These are phyloP conservation scores for Trichopria drosophilae DNA, from an alignment of 2,888 invertebrate genomes.

Conservation along the genomic window DNA sequence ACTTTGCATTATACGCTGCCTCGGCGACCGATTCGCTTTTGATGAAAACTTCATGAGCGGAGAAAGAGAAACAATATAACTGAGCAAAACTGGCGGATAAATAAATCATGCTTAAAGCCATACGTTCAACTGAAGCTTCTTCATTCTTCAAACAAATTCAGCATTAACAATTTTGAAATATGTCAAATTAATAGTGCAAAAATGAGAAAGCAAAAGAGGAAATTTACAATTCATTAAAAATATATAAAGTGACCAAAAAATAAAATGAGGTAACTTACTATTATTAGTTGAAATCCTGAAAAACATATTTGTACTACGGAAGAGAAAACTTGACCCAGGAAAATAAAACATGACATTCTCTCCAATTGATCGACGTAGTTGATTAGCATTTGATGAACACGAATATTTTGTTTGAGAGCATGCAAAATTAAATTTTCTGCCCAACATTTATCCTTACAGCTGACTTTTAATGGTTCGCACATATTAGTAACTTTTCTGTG, in stretches of 20 bases:
- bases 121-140: conserved; percentile 14
- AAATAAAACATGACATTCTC: conserved; percentile 27
- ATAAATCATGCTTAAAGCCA: conserved; percentile 26
- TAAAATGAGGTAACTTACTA: conserved; percentile 31
- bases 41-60: conserved; percentile 30
- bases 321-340: conserved; percentile 32
- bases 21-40: conserved; percentile 25
- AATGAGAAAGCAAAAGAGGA: too few relatives aligned
- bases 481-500: conserved; percentile 18
- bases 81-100: conserved; percentile 30
- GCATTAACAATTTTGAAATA: neutral
- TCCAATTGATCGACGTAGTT: conserved; percentile 30
- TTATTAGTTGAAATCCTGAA: conserved; percentile 31
- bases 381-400: conserved; percentile 30
- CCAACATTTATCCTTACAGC: neutral
- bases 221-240: too few relatives aligned
- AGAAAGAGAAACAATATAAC: conserved; percentile 32
- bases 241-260: too few relatives aligned
- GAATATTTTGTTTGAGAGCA: conserved; percentile 16
- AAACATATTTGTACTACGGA: conserved; percentile 35
- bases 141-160: too few relatives aligned
- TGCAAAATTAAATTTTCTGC: conserved; percentile 4
- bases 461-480: conserved; percentile 5
- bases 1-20: conserved; percentile 28
- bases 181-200: too few relatives aligned